These are phyloP conservation scores for Eumaeus atala DNA, from an alignment of 1,140 invertebrate species.

Conservation along the genomic window DNA sequence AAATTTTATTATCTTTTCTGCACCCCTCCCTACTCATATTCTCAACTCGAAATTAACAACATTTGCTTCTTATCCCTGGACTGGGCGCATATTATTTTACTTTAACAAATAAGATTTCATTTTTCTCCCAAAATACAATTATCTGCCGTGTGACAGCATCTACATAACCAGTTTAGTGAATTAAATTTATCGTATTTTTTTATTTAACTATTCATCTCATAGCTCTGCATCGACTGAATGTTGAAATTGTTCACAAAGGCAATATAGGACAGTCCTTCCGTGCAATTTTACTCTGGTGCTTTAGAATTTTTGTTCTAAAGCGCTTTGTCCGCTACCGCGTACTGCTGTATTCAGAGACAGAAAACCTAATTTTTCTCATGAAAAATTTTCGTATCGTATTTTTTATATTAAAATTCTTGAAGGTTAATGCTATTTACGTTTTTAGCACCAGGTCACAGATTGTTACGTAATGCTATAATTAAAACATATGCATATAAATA, in stretches of 20 bases:
- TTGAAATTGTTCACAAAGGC: slow-evolving; percentile 12
- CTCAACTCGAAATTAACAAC: no score
- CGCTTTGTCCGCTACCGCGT: slow-evolving; percentile 12
- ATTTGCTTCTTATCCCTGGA: no score
- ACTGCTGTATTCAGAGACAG: slow-evolving; percentile 4
- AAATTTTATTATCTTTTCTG: no score
- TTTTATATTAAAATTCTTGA: neutral
- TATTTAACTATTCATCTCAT: neutral
- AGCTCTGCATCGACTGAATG: slow-evolving; percentile 1
- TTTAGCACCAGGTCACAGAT: no score
- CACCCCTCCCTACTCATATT: no score
- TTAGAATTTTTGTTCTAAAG: slow-evolving; percentile 13
- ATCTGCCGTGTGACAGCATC: neutral
- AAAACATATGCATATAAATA: no score
- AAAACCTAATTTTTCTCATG: neutral
- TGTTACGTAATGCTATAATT: no score
- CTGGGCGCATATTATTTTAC: no score
- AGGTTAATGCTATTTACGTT: no score
- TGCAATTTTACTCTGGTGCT: slow-evolving; percentile 6
- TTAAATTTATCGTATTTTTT: slow-evolving; percentile 5
- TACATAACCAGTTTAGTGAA: slow-evolving; percentile 6
- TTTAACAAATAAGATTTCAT: no score
- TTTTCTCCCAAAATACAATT: neutral
- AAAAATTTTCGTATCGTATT: slow-evolving; percentile 10
- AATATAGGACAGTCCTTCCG: slow-evolving; percentile 14